phyloP scores from a whole-genome alignment of 1,140 invertebrate species.

The Temnothorax nylanderi region DNA sequence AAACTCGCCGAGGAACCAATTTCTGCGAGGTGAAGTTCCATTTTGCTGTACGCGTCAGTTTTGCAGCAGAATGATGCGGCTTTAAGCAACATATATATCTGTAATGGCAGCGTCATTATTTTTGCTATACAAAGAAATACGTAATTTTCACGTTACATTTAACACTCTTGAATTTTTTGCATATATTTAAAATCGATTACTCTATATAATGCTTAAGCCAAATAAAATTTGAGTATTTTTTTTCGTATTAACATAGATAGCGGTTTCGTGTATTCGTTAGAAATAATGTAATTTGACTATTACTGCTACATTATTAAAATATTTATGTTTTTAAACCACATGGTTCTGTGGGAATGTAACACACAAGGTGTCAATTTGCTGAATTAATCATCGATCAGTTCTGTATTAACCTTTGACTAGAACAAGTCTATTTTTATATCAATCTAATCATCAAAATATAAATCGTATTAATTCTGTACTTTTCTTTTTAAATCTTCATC shows the following conservation, averaged over 20 bases:
- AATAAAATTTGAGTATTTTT: slow-evolving; percentile 11
- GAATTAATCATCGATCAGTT: background rate
- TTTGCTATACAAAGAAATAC: background rate
- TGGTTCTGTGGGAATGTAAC: background rate
- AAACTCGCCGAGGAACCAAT: slow-evolving; percentile 45
- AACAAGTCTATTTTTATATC: background rate
- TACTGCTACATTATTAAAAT: no score
- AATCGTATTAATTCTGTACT: background rate
- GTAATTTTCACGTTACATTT: background rate
- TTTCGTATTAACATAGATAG: background rate
- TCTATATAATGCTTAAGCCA: background rate
- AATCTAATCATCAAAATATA: background rate
- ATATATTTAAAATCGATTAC: background rate
- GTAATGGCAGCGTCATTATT: background rate
- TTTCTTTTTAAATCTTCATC: background rate
- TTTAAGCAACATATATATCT: slow-evolving; percentile 13
- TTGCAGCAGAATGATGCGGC: background rate
- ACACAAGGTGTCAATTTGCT: background rate
- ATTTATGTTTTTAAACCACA: background rate
- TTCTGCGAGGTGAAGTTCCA: slow-evolving; percentile 44
- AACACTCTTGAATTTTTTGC: background rate
- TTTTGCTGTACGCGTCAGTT: slow-evolving; percentile 46
- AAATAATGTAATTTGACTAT: background rate
- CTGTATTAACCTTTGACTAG: background rate
- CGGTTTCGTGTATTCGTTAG: background rate